phyloP scores from a whole-genome alignment of 2,113 vertebrate genomes.

The Sakesphorus luctuosus region DNA sequence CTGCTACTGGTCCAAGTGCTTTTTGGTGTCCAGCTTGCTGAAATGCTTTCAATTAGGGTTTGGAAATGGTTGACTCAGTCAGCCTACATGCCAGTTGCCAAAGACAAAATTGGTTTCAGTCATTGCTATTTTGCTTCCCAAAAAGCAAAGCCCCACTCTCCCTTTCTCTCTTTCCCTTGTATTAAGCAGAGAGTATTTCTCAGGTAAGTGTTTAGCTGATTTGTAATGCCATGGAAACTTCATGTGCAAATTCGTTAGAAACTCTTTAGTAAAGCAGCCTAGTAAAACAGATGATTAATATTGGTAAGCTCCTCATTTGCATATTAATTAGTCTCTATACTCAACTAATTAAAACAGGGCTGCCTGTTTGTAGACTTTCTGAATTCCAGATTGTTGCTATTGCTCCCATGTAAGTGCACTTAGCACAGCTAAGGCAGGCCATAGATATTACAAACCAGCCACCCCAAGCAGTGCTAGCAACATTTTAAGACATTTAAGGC shows the following conservation, averaged over 20 bases:
- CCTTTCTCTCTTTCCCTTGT: not conserved
- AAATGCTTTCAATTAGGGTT: constrained; percentile 74
- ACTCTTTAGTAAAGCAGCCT: constrained; percentile 75
- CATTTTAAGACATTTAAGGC: not conserved
- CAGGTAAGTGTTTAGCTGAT: constrained; percentile 64
- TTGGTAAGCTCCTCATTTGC: constrained; percentile 78
- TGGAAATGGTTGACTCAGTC: constrained; percentile 65
- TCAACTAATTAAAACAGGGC: constrained; percentile 77
- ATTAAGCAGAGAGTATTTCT: constrained; percentile 57
- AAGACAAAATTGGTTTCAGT: constrained; percentile 72
- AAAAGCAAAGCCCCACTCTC: constrained; percentile 14
- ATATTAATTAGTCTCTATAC: constrained; percentile 83
- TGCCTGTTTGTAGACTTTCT: constrained; percentile 72
- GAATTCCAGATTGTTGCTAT: constrained; percentile 62
- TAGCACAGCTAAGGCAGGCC: not conserved
- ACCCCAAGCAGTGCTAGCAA: not conserved
- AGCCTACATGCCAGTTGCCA: constrained; percentile 63
- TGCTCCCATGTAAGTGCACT: constrained; percentile 32
- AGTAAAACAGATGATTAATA: constrained; percentile 83
- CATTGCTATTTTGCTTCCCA: constrained; percentile 63
- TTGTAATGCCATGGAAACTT: constrained; percentile 77
- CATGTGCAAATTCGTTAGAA: constrained; percentile 76
- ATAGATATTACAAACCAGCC: not conserved
- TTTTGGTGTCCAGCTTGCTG: constrained; percentile 55
- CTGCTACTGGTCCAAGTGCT: constrained; percentile 20